These are phyloP conservation scores for Machimus rusticus DNA, from an alignment of 2,888 invertebrate species.

Conservation along the genomic window DNA sequence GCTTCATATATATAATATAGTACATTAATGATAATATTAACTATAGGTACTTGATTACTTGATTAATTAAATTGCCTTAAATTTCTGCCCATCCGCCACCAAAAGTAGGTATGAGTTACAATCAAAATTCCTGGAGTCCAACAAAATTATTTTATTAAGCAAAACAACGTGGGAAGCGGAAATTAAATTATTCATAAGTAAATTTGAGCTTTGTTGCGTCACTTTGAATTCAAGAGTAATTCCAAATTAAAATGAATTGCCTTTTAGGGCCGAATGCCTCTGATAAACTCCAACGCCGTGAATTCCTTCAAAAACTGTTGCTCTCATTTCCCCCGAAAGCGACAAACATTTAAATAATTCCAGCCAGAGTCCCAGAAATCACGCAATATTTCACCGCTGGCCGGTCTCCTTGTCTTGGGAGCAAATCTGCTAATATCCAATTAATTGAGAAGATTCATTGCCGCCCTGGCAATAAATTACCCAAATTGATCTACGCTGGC, in stretches of 20 bases:
- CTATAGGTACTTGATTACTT: too few relatives aligned
- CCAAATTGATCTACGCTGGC: neutral
- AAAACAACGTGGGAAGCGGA: neutral
- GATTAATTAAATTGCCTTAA: neutral
- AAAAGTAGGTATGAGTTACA: neutral
- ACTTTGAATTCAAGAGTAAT: neutral
- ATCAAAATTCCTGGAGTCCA: neutral
- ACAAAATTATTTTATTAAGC: neutral
- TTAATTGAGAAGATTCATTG: neutral
- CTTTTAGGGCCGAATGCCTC: neutral
- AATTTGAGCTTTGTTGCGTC: neutral
- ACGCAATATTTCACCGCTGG: neutral
- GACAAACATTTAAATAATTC: neutral
- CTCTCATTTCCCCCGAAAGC: neutral
- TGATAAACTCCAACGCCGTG: neutral
- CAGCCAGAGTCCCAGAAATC: neutral
- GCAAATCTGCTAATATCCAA: conserved; percentile 1
- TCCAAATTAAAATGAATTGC: neutral
- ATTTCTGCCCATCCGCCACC: neutral
- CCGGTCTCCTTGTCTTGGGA: neutral
- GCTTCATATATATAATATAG: too few relatives aligned
- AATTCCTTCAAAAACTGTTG: neutral
- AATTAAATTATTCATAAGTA: neutral
- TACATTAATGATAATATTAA: too few relatives aligned
- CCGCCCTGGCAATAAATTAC: neutral